phyloP scores from a whole-genome alignment of 2,888 invertebrate genomes.

The Catocala nupta region DNA sequence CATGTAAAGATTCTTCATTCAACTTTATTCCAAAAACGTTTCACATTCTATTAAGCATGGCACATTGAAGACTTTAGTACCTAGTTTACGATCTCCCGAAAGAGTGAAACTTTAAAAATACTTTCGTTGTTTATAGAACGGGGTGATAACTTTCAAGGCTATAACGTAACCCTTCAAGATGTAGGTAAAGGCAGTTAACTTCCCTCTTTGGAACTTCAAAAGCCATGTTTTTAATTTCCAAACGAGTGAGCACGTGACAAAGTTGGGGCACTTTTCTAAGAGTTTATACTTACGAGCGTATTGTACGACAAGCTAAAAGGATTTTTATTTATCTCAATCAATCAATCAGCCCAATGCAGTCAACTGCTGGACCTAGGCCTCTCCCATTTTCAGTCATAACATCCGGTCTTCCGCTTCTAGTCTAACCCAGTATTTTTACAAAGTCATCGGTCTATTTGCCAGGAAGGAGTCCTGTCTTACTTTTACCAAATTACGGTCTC shows the following conservation, averaged over 20 bases:
- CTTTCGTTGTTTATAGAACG: constrained; percentile 28
- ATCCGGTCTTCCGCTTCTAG: too few species aligned
- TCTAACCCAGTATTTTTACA: too few species aligned
- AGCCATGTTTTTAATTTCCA: constrained; percentile 82
- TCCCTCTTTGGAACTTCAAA: constrained; percentile 75
- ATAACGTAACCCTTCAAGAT: constrained; percentile 36
- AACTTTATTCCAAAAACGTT: too few species aligned
- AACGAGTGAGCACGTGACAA: constrained; percentile 72
- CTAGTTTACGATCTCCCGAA: constrained; percentile 6
- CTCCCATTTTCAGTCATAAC: too few species aligned
- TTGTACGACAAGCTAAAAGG: constrained; percentile 17
- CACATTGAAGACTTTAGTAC: not conserved
- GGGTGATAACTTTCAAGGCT: constrained; percentile 31
- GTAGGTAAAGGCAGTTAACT: constrained; percentile 58
- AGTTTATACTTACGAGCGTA: constrained; percentile 52
- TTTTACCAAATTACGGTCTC: too few species aligned
- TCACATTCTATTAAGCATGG: too few species aligned
- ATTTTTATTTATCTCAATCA: too few species aligned
- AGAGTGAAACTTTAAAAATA: constrained; percentile 22
- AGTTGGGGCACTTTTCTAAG: constrained; percentile 63
- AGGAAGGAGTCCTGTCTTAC: too few species aligned
- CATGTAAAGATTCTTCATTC: too few species aligned
- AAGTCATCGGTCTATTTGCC: too few species aligned
- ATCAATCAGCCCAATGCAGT: too few species aligned
- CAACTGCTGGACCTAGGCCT: too few species aligned